Conservation (phyloP, 2,888 invertebrate genomes). For the Drosophila rubida region DNA sequence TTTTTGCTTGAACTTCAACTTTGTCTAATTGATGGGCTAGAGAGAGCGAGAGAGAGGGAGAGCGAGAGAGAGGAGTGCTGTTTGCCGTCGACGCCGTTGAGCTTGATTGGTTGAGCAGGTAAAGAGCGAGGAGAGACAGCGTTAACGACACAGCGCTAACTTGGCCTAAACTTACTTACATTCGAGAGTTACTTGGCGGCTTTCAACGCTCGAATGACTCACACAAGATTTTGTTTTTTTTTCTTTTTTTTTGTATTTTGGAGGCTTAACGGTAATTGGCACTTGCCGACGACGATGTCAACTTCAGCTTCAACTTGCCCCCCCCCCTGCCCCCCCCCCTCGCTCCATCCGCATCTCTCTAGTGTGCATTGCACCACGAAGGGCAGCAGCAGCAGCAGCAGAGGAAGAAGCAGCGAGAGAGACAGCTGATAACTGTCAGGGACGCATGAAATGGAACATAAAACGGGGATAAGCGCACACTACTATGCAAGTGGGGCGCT, state of each 20-base stretch:
- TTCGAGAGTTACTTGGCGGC: constrained; percentile 43
- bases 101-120: constrained; percentile 29
- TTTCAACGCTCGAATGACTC: constrained; percentile 62
- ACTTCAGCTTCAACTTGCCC: background rate
- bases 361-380: constrained; percentile 63
- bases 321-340: constrained; percentile 1
- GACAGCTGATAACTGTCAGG: constrained; percentile 38
- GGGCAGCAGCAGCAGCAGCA: constrained; percentile 34
- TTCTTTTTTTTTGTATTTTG: constrained; percentile 2
- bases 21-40: constrained; percentile 26
- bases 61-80: background rate
- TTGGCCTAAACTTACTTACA: constrained; percentile 35
- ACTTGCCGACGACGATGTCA: constrained; percentile 54
- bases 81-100: constrained; percentile 16
- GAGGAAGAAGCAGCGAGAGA: constrained; percentile 17
- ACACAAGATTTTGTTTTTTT: constrained; percentile 30
- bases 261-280: constrained; percentile 64
- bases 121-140: constrained; percentile 17
- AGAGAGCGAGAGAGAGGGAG: background rate
- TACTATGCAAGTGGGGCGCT: constrained; percentile 1
- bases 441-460: constrained; percentile 22
- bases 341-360: constrained; percentile 17
- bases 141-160: background rate
- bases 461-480: constrained; percentile 19
- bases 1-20: constrained; percentile 18